Evolutionary conservation across 2,888 invertebrate genomes (phyloP), one percentile per base, ranked within the genome.

Genomic region (Cantharis lateralis): DNA sequence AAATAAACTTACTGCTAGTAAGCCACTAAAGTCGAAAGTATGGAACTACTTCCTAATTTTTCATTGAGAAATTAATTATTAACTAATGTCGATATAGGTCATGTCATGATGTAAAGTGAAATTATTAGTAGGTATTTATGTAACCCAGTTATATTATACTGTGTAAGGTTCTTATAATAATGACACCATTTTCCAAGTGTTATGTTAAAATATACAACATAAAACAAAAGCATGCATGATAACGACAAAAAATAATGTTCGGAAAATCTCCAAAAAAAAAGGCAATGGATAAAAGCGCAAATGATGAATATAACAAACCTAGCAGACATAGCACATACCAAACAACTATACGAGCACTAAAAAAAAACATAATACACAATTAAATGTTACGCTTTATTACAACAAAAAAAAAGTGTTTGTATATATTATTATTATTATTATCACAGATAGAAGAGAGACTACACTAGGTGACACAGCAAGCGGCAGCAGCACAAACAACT

Each of bases 401-500:
- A 74, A 74, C 16, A 68, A 74, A 68, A 71, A 26, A 77, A 71
- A 71, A 4, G 48, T 48, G 48, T 48, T 16, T 66, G n/a, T 66
- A 24, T 66, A 66, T 48, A 48, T 48, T n/a, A n/a, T 48, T n/a
- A 74, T 70, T 28, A 77, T 70, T 73, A 77, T 74, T 74, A 77
- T 74, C 74, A 74, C 77, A 74, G 61, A 77, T 66, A 74, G 62
- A 74, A 75, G 48, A 78, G 66, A 71, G 63, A 72, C 72, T 75
- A 75, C 72, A 66, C 68, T 71, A 78, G 63, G 74, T 76, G 74
- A 71, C 74, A 75, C 78, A 78, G 72, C 76, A 77, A 79, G 79
- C 78, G 74, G 70, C 78, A 80, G 74, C 77, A 81, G 78, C 80
- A 81, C 81, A 81, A 79, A 81, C 79, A 82, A 79, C 79, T 79